Conservation (phyloP, 2,888 invertebrate species). For the Aporophyla lueneburgensis region DNA sequence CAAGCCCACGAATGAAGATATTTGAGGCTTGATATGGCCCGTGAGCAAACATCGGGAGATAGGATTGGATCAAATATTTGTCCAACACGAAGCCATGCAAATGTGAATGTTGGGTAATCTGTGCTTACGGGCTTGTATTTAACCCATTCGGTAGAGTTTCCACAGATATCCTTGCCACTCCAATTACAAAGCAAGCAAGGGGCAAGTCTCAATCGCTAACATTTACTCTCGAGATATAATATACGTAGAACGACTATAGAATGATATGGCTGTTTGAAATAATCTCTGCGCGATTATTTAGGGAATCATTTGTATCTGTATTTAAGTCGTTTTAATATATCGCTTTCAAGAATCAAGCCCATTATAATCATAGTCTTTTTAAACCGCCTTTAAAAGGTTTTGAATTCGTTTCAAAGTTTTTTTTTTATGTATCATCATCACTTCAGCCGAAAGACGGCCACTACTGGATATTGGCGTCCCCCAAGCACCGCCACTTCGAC, state of each 20-base stretch:
- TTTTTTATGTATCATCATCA: too few relatives aligned
- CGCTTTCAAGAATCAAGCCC: too few relatives aligned
- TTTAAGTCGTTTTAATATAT: background rate
- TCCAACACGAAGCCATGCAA: constrained; percentile 62
- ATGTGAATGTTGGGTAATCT: constrained; percentile 63
- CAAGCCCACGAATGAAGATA: constrained; percentile 68
- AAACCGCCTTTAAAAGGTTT: too few relatives aligned
- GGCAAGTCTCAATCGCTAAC: background rate
- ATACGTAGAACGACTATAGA: too few relatives aligned
- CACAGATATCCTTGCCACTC: constrained; percentile 24
- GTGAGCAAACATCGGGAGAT: constrained; percentile 69
- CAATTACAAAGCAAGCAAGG: constrained; percentile 36
- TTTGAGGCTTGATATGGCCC: constrained; percentile 68
- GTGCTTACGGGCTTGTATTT: constrained; percentile 43
- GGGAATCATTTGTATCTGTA: background rate
- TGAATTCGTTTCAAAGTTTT: too few relatives aligned
- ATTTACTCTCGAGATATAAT: constrained; percentile 1
- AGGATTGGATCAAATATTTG: constrained; percentile 75
- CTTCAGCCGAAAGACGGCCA: too few relatives aligned
- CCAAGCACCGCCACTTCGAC: too few relatives aligned
- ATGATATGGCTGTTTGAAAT: background rate
- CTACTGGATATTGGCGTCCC: too few relatives aligned
- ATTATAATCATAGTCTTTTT: too few relatives aligned
- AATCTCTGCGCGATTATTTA: too few relatives aligned
- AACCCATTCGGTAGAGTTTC: constrained; percentile 27